A percentile compares a stretch with the other conserved stretches of the same genome.
Conservation (phyloP, 1,140 invertebrate species). For the Penaeus chinensis region DNA sequence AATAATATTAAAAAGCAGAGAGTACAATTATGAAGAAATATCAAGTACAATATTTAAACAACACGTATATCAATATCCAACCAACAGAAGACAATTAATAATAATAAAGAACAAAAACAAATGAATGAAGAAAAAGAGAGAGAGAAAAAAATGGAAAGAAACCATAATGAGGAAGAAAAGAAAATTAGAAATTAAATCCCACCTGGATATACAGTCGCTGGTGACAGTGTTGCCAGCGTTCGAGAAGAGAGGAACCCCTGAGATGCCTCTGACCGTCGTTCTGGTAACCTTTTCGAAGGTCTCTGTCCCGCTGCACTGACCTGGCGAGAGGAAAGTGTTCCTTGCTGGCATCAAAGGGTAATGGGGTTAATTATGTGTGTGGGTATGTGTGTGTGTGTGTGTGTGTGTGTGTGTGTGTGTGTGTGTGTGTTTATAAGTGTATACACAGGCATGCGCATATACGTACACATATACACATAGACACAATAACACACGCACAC, state of each 20-base stretch:
- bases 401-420: too few species aligned
- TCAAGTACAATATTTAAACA: too few species aligned
- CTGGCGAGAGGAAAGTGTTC: neutral
- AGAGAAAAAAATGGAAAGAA: too few species aligned
- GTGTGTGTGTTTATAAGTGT: neutral
- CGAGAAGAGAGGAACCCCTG: neutral
- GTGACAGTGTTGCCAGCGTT: constrained; percentile 16
- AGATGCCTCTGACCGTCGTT: neutral
- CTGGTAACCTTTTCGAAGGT: constrained; percentile 37
- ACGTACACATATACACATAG: neutral
- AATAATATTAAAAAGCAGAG: too few species aligned
- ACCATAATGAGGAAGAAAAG: too few species aligned
- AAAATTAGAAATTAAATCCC: neutral
- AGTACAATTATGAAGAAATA: too few species aligned
- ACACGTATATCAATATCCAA: too few species aligned
- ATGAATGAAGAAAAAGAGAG: too few species aligned
- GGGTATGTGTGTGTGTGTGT: too few species aligned
- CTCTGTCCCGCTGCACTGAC: constrained; percentile 37
- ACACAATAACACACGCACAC: neutral
- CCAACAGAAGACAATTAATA: too few species aligned
- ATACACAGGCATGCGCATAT: neutral
- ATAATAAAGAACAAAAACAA: too few species aligned
- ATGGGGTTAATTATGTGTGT: too few species aligned
- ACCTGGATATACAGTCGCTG: constrained; percentile 2
- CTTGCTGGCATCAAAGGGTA: neutral